phyloP scores from a whole-genome alignment of 2,797 vertebrate genomes.

The Pteropus rufus region DNA sequence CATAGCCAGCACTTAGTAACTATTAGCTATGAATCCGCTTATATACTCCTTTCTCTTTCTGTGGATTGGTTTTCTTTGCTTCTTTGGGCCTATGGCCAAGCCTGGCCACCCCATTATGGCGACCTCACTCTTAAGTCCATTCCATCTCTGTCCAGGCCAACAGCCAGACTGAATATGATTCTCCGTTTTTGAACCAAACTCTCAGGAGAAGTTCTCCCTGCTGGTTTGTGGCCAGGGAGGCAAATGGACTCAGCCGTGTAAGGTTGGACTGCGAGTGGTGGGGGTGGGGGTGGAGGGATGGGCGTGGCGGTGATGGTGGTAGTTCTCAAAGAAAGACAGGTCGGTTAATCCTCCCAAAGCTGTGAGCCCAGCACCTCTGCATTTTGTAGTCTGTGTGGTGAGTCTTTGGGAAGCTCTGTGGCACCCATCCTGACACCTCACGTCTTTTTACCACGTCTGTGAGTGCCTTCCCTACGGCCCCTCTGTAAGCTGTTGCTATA shows the following conservation, averaged over 20 bases:
- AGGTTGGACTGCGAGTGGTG: not conserved
- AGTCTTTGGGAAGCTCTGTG: not conserved
- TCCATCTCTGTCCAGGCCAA: not conserved
- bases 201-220: not conserved
- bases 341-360: not conserved
- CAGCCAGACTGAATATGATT: too few relatives aligned
- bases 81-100: not conserved
- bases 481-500: not conserved
- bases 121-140: not conserved
- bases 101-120: not conserved
- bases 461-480: not conserved
- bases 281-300: not conserved
- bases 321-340: not conserved
- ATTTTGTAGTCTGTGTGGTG: not conserved
- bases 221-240: not conserved
- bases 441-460: rapidly evolving
- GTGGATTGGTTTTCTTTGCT: not conserved
- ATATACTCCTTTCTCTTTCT: not conserved
- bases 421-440: not conserved
- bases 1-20: not conserved
- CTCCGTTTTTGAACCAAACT: not conserved
- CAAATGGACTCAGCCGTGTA: not conserved
- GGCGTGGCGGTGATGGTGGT: not conserved
- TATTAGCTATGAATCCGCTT: not conserved
- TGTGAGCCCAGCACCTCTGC: not conserved